Evolutionary conservation across 2,888 invertebrate genomes (phyloP), one percentile per base, ranked within the genome.

Genomic region (Abscondita cerata): DNA sequence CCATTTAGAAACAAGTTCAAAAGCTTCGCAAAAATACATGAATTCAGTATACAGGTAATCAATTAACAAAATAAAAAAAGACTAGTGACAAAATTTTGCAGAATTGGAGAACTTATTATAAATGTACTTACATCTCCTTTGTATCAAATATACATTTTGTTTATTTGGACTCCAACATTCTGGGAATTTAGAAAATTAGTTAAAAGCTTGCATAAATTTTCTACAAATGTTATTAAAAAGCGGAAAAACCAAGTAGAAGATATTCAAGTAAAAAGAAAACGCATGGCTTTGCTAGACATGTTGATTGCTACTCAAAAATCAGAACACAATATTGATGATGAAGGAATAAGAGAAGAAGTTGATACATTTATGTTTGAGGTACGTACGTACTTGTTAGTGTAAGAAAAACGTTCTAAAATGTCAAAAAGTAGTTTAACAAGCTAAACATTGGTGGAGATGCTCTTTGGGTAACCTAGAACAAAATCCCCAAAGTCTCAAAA

Each of bases 1-100:
- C 0, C 82, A 83, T 59, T 78, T 81, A 38, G 81, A 84, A 25
- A 25, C 25, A 25, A 25, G 6, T 25, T 4, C 2, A 2, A 6
- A 13, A 4, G 2, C 6, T 25, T 25, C 25, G 25, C 25, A 25
- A 25, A 6, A 25, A 25, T 25, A 25, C 6, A 25, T 25, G 25
- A 25, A 25, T 4, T 25, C 25, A 4, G 25, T 25, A 25, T 25
- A 25, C 25, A 25, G 25, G 25, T 25, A 25, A n/a, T n/a, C n/a
- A n/a, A n/a, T n/a, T n/a, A n/a, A n/a, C n/a, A n/a, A n/a, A n/a
- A n/a, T n/a, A n/a, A n/a, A n/a, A n/a, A n/a, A n/a, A n/a, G n/a
- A n/a, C n/a, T n/a, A n/a, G n/a, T n/a, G n/a, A n/a, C n/a, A n/a
- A n/a, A n/a, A n/a, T n/a, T n/a, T 40, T 40, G 4, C 31, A 44